phyloP scores from a whole-genome alignment of 1,140 invertebrate species.

The Rhopalosiphum maidis region DNA sequence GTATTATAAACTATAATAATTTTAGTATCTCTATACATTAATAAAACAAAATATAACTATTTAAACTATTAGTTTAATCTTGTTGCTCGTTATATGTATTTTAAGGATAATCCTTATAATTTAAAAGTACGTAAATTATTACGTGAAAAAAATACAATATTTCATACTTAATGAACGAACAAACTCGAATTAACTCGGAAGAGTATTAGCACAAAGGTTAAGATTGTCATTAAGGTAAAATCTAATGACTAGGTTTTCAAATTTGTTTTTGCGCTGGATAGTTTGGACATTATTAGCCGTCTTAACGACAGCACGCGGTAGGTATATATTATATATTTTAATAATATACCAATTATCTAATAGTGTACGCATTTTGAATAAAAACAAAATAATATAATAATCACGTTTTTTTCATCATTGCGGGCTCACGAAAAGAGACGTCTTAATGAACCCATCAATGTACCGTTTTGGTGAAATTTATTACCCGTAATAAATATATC shows the following conservation, averaged over 20 bases:
- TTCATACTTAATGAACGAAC: not conserved
- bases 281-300: not conserved
- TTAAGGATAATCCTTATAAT: not conserved
- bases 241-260: not conserved
- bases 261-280: not conserved
- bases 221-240: conserved; percentile 31
- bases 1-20: not conserved
- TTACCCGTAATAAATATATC: not conserved
- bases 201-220: not conserved
- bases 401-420: not conserved
- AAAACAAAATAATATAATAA: not conserved
- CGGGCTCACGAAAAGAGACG: not conserved
- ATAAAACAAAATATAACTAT: not conserved
- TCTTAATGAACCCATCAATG: conserved; percentile 12
- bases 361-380: not conserved
- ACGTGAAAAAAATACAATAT: not conserved
- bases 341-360: not conserved
- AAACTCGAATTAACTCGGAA: not conserved
- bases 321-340: not conserved
- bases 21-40: not conserved
- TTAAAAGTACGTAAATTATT: not conserved
- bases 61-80: not conserved
- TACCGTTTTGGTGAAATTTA: conserved; percentile 19
- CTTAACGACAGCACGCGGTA: not conserved
- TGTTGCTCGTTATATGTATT: not conserved